phyloP scores from a whole-genome alignment of 2,113 vertebrate genomes.

The Pseudorectes ferrugineus region DNA sequence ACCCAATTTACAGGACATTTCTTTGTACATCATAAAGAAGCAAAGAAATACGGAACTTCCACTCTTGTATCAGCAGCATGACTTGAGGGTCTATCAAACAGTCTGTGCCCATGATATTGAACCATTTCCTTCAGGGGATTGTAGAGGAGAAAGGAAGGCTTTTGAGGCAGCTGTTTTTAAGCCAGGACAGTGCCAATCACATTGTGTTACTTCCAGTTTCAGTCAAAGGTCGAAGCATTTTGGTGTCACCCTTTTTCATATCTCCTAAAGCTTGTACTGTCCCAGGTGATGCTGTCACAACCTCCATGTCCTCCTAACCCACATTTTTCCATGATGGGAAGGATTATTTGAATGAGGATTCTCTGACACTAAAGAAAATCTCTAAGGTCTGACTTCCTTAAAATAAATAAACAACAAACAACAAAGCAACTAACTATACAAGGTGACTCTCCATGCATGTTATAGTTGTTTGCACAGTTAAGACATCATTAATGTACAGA shows the following conservation, averaged over 20 bases:
- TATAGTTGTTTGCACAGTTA: neutral
- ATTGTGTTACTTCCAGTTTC: neutral
- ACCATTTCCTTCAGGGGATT: neutral
- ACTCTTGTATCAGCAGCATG: neutral
- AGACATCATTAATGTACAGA: neutral
- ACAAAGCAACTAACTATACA: neutral
- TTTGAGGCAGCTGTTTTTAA: neutral
- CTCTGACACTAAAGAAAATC: neutral
- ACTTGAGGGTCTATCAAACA: neutral
- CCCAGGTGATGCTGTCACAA: neutral
- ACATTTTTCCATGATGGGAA: neutral
- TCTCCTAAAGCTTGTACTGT: neutral
- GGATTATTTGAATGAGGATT: neutral
- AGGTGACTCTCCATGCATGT: neutral
- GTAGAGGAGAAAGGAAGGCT: neutral
- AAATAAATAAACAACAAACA: neutral
- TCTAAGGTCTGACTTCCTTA: neutral
- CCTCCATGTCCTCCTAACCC: neutral
- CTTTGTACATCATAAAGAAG: neutral
- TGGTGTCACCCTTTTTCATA: neutral
- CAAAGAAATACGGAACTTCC: neutral
- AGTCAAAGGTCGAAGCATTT: neutral
- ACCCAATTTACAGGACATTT: neutral
- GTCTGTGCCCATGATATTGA: neutral
- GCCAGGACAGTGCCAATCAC: neutral